These are phyloP conservation scores for Papilio aristodemus DNA, from an alignment of 1,140 invertebrate species.

Conservation along the genomic window DNA sequence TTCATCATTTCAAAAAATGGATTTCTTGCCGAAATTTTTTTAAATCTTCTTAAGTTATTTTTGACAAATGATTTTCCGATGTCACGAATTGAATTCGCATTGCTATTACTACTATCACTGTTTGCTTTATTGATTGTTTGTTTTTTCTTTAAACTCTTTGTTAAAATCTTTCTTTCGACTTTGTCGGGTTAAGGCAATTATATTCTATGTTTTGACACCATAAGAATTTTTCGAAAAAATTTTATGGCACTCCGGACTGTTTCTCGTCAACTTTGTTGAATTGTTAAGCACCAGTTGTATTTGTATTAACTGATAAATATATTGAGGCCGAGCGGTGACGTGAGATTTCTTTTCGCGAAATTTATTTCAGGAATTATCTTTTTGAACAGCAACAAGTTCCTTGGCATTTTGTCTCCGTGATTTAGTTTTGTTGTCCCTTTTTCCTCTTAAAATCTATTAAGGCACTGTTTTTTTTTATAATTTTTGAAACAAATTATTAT, in stretches of 20 bases:
- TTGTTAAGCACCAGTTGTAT: constrained; percentile 52
- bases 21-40: constrained; percentile 41
- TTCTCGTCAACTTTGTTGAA: constrained; percentile 68
- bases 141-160: constrained; percentile 43
- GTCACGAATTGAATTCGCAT: constrained; percentile 72
- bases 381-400: constrained; percentile 75
- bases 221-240: constrained; percentile 63
- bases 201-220: constrained; percentile 51
- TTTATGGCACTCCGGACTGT: constrained; percentile 66
- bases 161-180: constrained; percentile 57
- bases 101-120: constrained; percentile 65
- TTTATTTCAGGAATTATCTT: constrained; percentile 78
- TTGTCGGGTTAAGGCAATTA: constrained; percentile 71
- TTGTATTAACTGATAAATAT: constrained; percentile 75
- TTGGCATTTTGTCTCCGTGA: constrained; percentile 78
- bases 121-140: constrained; percentile 53
- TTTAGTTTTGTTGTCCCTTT: constrained; percentile 56
- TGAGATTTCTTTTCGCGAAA: constrained; percentile 76
- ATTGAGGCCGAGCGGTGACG: constrained; percentile 68
- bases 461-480: constrained; percentile 71
- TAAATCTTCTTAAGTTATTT: constrained; percentile 51
- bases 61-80: constrained; percentile 48
- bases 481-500: constrained; percentile 39
- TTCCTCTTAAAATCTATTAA: constrained; percentile 68
- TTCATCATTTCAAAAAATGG: constrained; percentile 60